A percentile compares a stretch with the other conserved stretches of the same genome.
Conservation (phyloP, 2,888 invertebrate species). For the Dexiosoma caninum region DNA sequence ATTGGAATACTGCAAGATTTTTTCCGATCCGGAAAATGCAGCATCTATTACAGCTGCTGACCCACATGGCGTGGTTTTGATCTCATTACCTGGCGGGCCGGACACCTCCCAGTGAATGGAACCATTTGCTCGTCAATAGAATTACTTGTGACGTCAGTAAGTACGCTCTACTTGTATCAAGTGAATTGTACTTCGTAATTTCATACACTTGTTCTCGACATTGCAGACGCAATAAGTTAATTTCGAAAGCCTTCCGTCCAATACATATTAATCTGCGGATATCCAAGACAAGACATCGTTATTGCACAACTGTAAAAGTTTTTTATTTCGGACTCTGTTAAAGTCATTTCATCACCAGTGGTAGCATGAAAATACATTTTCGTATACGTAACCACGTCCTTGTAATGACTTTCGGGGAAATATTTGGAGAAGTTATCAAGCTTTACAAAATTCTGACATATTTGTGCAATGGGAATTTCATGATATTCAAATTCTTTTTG, state of each 20-base stretch:
- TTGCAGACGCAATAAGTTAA: not conserved
- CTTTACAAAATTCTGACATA: no score
- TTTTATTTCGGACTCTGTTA: constrained; percentile 9
- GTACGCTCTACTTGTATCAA: no score
- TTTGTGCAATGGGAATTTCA: not conserved
- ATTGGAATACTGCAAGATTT: no score
- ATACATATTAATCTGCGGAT: constrained; percentile 8
- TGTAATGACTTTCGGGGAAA: not conserved
- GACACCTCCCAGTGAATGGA: not conserved
- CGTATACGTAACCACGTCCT: no score
- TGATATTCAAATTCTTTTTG: not conserved
- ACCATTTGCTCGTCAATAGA: no score
- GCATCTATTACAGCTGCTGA: no score
- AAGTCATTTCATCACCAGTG: not conserved
- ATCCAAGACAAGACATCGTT: not conserved
- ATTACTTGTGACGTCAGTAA: constrained; percentile 37
- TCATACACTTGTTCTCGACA: constrained; percentile 14
- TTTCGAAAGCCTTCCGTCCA: not conserved
- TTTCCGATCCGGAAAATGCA: no score
- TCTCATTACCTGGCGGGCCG: constrained; percentile 16
- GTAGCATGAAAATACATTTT: no score
- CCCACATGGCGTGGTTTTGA: constrained; percentile 70
- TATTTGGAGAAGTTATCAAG: not conserved
- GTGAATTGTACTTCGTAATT: no score
- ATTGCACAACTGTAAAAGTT: constrained; percentile 6